Percentiles rank a stretch among this genome's conserved stretches.
phyloP scores from a whole-genome alignment of 2,113 vertebrate species.

The Aptenodytes forsteri region DNA sequence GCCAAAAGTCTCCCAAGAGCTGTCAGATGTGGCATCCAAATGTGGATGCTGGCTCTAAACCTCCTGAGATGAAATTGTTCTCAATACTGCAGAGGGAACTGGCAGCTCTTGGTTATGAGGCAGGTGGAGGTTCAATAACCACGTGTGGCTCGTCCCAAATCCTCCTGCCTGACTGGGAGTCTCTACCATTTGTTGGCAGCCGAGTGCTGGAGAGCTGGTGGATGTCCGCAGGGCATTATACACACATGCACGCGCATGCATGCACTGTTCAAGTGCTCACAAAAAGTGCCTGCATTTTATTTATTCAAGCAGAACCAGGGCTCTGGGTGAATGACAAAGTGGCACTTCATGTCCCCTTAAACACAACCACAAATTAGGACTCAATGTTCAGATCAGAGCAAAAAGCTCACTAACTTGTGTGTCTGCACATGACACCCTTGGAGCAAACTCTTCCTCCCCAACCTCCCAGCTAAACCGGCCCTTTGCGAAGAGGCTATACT shows the following conservation, averaged over 20 bases:
- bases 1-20: neutral
- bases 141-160: neutral
- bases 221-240: neutral
- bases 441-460: neutral
- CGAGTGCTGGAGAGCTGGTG: neutral
- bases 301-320: neutral
- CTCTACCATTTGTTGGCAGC: neutral
- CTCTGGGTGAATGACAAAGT: neutral
- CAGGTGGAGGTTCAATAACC: neutral
- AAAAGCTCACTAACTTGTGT: neutral
- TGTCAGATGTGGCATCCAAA: neutral
- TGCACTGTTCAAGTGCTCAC: accelerated
- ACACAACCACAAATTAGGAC: neutral
- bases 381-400: neutral
- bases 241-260: accelerated
- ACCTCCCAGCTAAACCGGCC: neutral
- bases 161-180: neutral
- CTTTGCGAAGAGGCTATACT: neutral
- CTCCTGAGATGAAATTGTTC: neutral
- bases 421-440: neutral
- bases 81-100: neutral
- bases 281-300: neutral
- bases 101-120: neutral
- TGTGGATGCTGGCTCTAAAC: neutral
- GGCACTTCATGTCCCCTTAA: neutral